Base-by-base conservation (phyloP, 2,113 vertebrate genomes). In the Apaloderma vittatum region DNA sequence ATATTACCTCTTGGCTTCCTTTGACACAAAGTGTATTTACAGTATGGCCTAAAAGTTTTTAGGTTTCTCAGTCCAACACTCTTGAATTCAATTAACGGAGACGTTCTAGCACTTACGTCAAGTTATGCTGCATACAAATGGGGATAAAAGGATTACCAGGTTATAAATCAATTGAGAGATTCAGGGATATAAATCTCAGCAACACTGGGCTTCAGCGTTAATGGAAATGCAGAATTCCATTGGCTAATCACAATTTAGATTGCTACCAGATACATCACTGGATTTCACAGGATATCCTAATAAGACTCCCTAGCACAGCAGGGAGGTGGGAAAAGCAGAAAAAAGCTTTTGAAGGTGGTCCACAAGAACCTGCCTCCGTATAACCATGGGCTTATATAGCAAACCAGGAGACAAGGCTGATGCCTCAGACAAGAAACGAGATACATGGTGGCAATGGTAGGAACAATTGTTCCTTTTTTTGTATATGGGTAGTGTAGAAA, bases 91-190 rank as follows among this genome's bases (percentile, higher is more conserved):
- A 98, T 98, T 98, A 98, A 97, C 96, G 95, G 95, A 98, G 95
- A 94, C 98, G 97, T 98, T 97, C 90, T 90, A 97, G 95, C 98
- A 98, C 97, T 98, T 98, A 98, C 2, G 74, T 98, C 98, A 98
- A 98, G 98, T 98, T 98, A 97, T 97, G 98, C 95, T 97, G 98
- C 97, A 97, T 98, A 98, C 98, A 98, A 98, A 98, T 98, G 98
- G 97, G 97, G 98, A 98, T 98, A 98, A 98, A 98, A 98, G 98
- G 98, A 98, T 98, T 98, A 98, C 97, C 88, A 94, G 95, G 97
- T 98, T 97, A 98, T 98, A 98, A 98, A 98, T 98, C 98, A 98
- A 97, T 98, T 78, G 97, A 97, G 96, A 98, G 95, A 96, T 98
- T 98, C 97, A 93, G 96, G 91, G 97, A 96, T 97, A 98, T 98